phyloP scores from a whole-genome alignment of 1,140 invertebrate genomes.

The Acromyrmex echinatior region DNA sequence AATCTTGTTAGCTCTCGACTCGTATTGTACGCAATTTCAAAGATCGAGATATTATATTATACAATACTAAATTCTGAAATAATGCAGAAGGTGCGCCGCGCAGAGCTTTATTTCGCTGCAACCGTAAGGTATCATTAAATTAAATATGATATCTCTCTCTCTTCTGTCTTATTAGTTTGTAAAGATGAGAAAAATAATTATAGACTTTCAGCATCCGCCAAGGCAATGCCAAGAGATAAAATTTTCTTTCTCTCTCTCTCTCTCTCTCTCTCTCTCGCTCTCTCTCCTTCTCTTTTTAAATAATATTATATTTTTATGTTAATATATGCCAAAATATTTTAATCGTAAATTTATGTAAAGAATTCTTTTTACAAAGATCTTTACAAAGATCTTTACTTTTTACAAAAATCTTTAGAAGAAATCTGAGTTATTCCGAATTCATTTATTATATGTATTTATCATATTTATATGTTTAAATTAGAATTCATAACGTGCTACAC shows the following conservation, averaged over 20 bases:
- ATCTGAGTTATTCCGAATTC: neutral
- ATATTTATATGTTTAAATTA: neutral
- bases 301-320: neutral
- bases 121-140: slow-evolving; percentile 23
- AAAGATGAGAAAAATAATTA: slow-evolving; percentile 32
- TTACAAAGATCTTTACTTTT: neutral
- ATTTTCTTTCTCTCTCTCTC: neutral
- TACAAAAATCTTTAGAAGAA: neutral
- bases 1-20: slow-evolving; percentile 11
- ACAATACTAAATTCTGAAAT: slow-evolving; percentile 66
- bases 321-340: neutral
- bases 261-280: too few species aligned
- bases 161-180: slow-evolving; percentile 18
- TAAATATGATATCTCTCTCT: slow-evolving; percentile 1
- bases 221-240: neutral
- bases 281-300: neutral
- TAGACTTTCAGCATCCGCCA: neutral
- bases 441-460: too few species aligned
- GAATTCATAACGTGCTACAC: neutral
- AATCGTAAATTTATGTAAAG: neutral
- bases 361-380: neutral
- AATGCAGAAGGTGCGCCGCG: slow-evolving; percentile 30
- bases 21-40: slow-evolving; percentile 56
- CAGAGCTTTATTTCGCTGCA: neutral
- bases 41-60: slow-evolving; percentile 58